A percentile compares a stretch with the other conserved stretches of the same genome.
Evolutionary conservation across 2,113 vertebrate genomes (phyloP).

Genomic region (Phalacrocorax pelagicus): DNA sequence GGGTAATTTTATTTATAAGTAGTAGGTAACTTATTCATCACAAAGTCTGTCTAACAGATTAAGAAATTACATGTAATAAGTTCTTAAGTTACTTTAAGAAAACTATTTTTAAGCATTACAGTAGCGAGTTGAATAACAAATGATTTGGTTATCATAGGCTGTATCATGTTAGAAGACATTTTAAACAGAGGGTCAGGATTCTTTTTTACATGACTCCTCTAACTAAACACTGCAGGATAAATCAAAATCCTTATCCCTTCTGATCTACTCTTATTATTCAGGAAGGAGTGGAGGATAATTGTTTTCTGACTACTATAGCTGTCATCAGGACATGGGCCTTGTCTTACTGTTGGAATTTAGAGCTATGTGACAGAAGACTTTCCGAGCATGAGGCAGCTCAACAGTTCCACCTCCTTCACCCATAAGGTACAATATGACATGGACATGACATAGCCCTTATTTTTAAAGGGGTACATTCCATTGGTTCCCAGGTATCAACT

Average conservation of each 20-base stretch:
- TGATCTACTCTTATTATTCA: background rate
- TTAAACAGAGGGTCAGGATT: background rate
- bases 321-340: background rate
- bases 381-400: background rate
- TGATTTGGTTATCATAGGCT: background rate
- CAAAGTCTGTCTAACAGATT: background rate
- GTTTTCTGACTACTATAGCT: background rate
- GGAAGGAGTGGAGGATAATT: background rate
- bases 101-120: background rate
- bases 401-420: background rate
- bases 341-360: background rate
- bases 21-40: background rate
- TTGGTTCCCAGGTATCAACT: background rate
- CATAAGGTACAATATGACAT: background rate
- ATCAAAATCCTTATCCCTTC: background rate
- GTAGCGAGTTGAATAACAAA: background rate
- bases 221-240: background rate
- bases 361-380: background rate
- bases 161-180: background rate
- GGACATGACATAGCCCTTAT: background rate
- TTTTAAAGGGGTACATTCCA: background rate
- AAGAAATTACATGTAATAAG: background rate
- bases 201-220: background rate
- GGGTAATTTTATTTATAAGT: background rate
- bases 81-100: background rate